Evolutionary conservation across 2,113 vertebrate species (phyloP).

Genomic region (Otolemur garnettii): DNA sequence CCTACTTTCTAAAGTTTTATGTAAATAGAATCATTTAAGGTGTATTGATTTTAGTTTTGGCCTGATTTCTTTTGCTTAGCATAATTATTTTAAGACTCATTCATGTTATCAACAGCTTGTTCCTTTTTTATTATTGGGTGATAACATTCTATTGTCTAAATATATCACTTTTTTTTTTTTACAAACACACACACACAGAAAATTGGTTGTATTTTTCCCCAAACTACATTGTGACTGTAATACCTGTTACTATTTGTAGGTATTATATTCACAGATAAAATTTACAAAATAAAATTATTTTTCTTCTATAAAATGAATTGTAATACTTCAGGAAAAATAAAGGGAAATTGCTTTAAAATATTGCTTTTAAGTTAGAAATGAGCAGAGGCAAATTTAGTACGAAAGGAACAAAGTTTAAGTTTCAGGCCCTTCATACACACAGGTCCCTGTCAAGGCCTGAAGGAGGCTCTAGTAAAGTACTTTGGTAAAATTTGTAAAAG

Average conservation of each 20-base stretch:
- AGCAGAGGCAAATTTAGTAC: not conserved
- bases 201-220: not conserved
- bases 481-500: not conserved
- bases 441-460: not conserved
- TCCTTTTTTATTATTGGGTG: not conserved
- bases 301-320: not conserved
- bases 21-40: too few species aligned
- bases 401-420: not conserved
- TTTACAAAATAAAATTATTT: not conserved
- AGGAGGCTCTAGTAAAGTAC: too few species aligned
- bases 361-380: not conserved
- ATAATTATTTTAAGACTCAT: not conserved
- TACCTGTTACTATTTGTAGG: not conserved
- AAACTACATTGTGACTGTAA: not conserved
- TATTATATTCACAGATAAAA: not conserved
- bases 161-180: not conserved
- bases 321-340: not conserved
- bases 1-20: not conserved
- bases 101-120: not conserved
- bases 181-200: not conserved
- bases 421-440: not conserved
- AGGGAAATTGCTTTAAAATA: not conserved
- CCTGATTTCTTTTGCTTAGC: not conserved
- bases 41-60: not conserved
- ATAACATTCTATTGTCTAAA: not conserved